Evolutionary conservation across 1,140 invertebrate genomes (phyloP).

Genomic region (Leptinotarsa defecta): DNA sequence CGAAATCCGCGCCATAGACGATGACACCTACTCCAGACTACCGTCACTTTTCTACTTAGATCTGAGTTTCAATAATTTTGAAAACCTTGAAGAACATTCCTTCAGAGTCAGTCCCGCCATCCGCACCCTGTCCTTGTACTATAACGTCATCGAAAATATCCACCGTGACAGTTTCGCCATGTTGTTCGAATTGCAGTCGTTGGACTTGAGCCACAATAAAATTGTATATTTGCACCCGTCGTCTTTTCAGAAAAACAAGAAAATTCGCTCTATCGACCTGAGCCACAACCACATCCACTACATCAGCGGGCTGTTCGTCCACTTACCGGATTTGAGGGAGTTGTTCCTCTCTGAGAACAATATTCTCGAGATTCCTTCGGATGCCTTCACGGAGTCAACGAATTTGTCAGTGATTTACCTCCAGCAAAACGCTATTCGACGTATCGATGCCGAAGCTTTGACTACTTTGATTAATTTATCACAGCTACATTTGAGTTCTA

Average conservation of each 20-base stretch:
- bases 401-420: constrained; percentile 82
- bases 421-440: constrained; percentile 82
- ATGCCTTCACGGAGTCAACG: constrained; percentile 78
- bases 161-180: constrained; percentile 77
- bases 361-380: constrained; percentile 79
- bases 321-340: constrained; percentile 75
- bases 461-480: constrained; percentile 73
- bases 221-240: constrained; percentile 73
- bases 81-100: constrained; percentile 72
- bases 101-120: constrained; percentile 80
- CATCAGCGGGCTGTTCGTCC: constrained; percentile 79
- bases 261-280: constrained; percentile 79
- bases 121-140: constrained; percentile 79
- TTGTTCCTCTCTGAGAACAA: constrained; percentile 90
- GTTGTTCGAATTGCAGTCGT: constrained; percentile 74
- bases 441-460: constrained; percentile 75
- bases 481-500: constrained; percentile 84
- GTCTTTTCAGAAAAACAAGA: constrained; percentile 75
- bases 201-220: constrained; percentile 88
- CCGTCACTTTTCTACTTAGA: constrained; percentile 77
- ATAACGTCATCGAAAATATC: constrained; percentile 79
- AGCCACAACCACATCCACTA: constrained; percentile 88
- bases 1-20: constrained; percentile 72
- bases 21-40: constrained; percentile 73
- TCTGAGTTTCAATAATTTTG: constrained; percentile 84